A percentile compares a stretch with the other conserved stretches of the same genome.
These are phyloP conservation scores for Ips nitidus DNA, from an alignment of 1,140 invertebrate species.

Conservation along the genomic window DNA sequence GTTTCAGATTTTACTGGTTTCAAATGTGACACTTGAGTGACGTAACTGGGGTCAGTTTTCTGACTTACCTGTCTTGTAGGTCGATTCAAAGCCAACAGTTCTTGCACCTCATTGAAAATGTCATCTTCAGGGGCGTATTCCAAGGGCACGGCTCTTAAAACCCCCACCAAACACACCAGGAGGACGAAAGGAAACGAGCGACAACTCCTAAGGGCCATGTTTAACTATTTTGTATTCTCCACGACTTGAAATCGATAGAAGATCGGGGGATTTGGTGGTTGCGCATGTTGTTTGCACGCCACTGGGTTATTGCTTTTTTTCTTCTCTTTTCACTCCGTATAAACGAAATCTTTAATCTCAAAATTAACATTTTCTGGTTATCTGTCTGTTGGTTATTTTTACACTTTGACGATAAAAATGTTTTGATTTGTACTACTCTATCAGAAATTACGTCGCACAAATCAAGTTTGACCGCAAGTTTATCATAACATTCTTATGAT, in stretches of 20 bases:
- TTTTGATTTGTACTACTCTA: too few species aligned
- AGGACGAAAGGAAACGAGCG: conserved; percentile 23
- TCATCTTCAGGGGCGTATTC: conserved; percentile 23
- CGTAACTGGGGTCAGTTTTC: neutral
- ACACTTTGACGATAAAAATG: too few species aligned
- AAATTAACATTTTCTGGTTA: too few species aligned
- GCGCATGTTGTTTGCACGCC: conserved; percentile 29
- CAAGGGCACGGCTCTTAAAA: conserved; percentile 24
- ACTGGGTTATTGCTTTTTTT: conserved; percentile 7
- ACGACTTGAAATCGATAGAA: conserved; percentile 26
- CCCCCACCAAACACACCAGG: conserved; percentile 4
- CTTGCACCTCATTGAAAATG: conserved; percentile 46
- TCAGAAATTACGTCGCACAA: too few species aligned
- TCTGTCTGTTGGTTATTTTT: too few species aligned
- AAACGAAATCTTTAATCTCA: neutral
- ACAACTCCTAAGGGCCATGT: conserved; percentile 33
- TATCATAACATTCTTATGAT: too few species aligned
- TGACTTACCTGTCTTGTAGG: conserved; percentile 29
- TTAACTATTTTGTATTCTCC: conserved; percentile 21
- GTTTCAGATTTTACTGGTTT: neutral
- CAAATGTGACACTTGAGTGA: neutral
- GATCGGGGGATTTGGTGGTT: conserved; percentile 18
- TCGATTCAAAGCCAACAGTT: conserved; percentile 41
- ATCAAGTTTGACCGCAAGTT: too few species aligned
- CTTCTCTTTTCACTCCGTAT: neutral